These are phyloP conservation scores for Camarhynchus parvulus DNA, from an alignment of 2,113 vertebrate species.

Conservation along the genomic window DNA sequence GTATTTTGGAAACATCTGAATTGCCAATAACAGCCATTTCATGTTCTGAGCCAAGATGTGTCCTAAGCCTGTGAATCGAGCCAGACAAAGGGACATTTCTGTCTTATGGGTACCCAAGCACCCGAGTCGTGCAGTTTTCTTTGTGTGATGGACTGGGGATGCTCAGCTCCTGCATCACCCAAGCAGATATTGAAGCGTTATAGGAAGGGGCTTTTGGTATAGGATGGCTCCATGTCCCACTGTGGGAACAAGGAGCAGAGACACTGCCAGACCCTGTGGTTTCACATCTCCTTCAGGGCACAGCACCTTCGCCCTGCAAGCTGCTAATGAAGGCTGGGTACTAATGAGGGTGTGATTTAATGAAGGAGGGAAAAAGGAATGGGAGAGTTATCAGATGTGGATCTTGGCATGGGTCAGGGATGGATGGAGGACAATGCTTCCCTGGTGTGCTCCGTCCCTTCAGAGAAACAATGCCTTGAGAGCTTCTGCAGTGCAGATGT, in stretches of 20 bases:
- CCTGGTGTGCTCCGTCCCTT: not conserved
- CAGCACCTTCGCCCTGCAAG: not conserved
- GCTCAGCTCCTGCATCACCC: not conserved
- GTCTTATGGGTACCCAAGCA: not conserved
- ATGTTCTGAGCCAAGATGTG: not conserved
- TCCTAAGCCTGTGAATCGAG: fast-evolving
- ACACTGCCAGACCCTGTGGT: not conserved
- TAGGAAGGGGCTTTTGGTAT: not conserved
- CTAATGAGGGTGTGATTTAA: not conserved
- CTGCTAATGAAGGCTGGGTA: not conserved
- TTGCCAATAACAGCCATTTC: not conserved
- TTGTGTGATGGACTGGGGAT: fast-evolving
- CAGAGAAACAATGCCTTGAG: fast-evolving
- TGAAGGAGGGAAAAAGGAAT: fast-evolving
- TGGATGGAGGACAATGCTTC: not conserved
- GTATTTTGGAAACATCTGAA: not conserved
- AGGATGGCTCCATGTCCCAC: fast-evolving
- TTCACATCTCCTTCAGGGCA: not conserved
- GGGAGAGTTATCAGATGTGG: fast-evolving
- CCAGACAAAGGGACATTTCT: not conserved
- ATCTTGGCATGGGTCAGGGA: not conserved
- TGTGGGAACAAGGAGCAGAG: not conserved
- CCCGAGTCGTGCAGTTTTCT: not conserved
- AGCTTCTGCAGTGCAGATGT: not conserved
- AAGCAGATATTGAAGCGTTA: fast-evolving